Conservation (phyloP, 2,113 vertebrate species). For the Carollia perspicillata region DNA sequence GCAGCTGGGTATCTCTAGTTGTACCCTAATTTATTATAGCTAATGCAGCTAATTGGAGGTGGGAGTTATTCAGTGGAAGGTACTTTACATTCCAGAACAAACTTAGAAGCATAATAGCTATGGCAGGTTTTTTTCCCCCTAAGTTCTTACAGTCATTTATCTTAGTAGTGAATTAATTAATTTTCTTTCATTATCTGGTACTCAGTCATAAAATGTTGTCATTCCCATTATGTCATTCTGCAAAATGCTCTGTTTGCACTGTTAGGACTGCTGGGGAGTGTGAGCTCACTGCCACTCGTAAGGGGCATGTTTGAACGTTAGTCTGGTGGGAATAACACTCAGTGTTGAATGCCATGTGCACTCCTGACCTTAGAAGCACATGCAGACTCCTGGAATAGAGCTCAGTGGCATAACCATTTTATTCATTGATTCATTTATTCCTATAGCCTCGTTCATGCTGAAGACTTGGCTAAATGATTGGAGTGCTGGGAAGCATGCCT, state of each 20-base stretch:
- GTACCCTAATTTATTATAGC: constrained; percentile 21
- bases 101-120: constrained; percentile 13
- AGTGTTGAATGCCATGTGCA: neutral
- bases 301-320: neutral
- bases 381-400: neutral
- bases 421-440: neutral
- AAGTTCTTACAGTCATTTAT: constrained; percentile 54
- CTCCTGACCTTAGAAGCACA: neutral
- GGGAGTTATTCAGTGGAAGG: neutral
- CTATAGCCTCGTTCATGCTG: neutral
- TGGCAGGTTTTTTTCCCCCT: neutral
- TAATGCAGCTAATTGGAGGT: constrained; percentile 42
- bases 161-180: constrained; percentile 55
- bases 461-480: neutral
- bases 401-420: neutral
- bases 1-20: neutral
- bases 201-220: constrained; percentile 61
- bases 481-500: neutral
- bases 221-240: constrained; percentile 34
- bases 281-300: neutral
- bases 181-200: constrained; percentile 56
- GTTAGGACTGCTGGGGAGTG: neutral
- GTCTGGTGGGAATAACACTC: constrained; percentile 8
- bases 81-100: constrained; percentile 56
- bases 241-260: neutral